phyloP scores from a whole-genome alignment of 2,113 vertebrate genomes.

The Halichoeres trimaculatus region DNA sequence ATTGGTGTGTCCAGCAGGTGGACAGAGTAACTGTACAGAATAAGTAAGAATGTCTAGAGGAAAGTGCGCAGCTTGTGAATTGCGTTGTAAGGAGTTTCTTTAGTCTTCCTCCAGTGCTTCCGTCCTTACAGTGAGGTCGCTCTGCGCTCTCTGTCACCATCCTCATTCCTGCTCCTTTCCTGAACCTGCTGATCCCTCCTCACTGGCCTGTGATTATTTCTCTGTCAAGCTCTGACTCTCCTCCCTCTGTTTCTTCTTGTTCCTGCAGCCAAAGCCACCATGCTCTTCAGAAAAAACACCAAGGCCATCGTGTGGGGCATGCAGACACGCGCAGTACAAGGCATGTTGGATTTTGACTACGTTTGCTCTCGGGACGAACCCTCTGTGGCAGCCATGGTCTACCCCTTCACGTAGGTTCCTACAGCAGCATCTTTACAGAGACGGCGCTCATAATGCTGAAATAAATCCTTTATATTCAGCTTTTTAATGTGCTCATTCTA shows the following conservation, averaged over 20 bases:
- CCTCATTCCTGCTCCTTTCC: slow-evolving; percentile 36
- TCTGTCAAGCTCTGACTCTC: slow-evolving; percentile 11
- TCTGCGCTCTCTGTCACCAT: slow-evolving; percentile 25
- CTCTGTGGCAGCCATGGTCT: slow-evolving; percentile 96
- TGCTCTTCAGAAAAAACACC: slow-evolving; percentile 92
- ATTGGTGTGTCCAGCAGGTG: slow-evolving; percentile 11
- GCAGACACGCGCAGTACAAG: slow-evolving; percentile 97
- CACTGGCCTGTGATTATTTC: not conserved
- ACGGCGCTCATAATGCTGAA: too few species aligned
- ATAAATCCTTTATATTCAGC: too few species aligned
- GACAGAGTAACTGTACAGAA: slow-evolving; percentile 14
- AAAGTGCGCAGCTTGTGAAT: not conserved
- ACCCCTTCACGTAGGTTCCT: slow-evolving; percentile 93
- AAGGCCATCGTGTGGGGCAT: slow-evolving; percentile 99
- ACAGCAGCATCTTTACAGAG: not conserved
- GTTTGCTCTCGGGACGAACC: slow-evolving; percentile 94
- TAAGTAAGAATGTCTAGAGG: not conserved
- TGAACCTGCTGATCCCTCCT: not conserved
- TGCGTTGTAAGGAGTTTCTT: slow-evolving; percentile 5
- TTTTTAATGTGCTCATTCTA: too few species aligned
- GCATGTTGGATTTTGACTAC: slow-evolving; percentile 99
- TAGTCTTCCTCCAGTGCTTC: slow-evolving; percentile 35
- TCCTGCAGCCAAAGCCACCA: slow-evolving; percentile 85
- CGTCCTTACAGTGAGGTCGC: slow-evolving; percentile 20
- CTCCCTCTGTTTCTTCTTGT: not conserved